Base-by-base conservation (phyloP, 2,888 invertebrate species). In the Sinodicranocentrus sp. region DNA sequence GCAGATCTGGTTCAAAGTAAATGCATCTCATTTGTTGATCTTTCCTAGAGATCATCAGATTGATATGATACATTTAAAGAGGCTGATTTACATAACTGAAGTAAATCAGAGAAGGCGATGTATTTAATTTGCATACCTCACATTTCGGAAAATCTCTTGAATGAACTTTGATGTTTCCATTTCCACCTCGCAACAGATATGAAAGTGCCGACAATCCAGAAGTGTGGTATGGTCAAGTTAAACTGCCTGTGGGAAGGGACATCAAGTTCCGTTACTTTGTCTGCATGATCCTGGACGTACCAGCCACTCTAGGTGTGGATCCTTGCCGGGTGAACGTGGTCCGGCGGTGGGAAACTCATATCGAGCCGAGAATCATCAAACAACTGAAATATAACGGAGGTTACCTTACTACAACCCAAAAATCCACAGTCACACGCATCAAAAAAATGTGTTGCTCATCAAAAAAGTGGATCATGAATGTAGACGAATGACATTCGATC, bases 331-430 rank as follows among this genome's bases (percentile, higher is more conserved):
- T 10, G 25, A 13, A 52, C 10, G 92, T 95, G 83, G 93, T 96
- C 15, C 92, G 94, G 10, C 92, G 92, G 84, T 97, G 97, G 97
- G 97, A 97, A 91, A 95, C 96, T 0, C 93, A 94, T 89, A 91
- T 95, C 87, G 91, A 92, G 72, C 94, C 96, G 26, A 92, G 97
- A 86, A 89, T 91, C 67, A 93, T 96, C 59, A 25, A 17, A 15
- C 33, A 82, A 21, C 71, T 63, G 25, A 54, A 75, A 48, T 67
- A 44, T 68, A 72, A 84, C 65, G 75, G 78, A 65, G 59, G 83
- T 77, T 68, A 77, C 28, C 10, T 21, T 23, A 57, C 57, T 57
- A 43, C 67, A 8, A 68, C 8, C 23, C 39, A 72, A 63, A 63
- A 57, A 39, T 63, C 61, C 10, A 3, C 17, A 33, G 23, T 65